Evolutionary conservation across 2,797 vertebrate species (phyloP).

Genomic region (Presbytis comata): DNA sequence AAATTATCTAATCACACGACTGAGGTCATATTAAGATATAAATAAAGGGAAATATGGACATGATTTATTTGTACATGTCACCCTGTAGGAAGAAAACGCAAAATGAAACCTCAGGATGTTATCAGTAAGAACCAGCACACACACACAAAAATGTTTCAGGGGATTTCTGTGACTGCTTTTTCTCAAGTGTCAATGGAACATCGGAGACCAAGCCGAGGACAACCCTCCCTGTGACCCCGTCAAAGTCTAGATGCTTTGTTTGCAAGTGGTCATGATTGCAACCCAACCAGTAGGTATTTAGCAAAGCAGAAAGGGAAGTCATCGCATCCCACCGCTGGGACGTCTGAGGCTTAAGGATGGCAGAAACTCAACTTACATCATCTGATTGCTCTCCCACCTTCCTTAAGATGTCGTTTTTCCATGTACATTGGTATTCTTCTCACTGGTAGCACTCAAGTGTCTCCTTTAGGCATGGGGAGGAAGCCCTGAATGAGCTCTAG

Average conservation of each 20-base stretch:
- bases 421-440: neutral
- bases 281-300: neutral
- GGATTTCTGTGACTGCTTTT: neutral
- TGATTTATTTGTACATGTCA: constrained; percentile 38
- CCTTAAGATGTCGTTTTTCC: neutral
- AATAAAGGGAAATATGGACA: constrained; percentile 48
- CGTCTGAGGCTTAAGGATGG: neutral
- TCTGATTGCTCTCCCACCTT: neutral
- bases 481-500: neutral
- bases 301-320: neutral
- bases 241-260: neutral
- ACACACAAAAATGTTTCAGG: neutral
- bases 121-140: neutral
- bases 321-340: neutral
- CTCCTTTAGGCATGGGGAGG: neutral
- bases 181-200: neutral
- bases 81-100: neutral
- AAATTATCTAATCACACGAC: constrained; percentile 76
- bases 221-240: neutral
- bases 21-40: constrained; percentile 68
- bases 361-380: neutral
- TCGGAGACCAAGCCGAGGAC: neutral
- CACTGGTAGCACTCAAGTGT: neutral
- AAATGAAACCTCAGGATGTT: neutral
- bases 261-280: neutral